Evolutionary conservation across 2,797 vertebrate genomes (phyloP).

Genomic region (Gastrophryne carolinensis): DNA sequence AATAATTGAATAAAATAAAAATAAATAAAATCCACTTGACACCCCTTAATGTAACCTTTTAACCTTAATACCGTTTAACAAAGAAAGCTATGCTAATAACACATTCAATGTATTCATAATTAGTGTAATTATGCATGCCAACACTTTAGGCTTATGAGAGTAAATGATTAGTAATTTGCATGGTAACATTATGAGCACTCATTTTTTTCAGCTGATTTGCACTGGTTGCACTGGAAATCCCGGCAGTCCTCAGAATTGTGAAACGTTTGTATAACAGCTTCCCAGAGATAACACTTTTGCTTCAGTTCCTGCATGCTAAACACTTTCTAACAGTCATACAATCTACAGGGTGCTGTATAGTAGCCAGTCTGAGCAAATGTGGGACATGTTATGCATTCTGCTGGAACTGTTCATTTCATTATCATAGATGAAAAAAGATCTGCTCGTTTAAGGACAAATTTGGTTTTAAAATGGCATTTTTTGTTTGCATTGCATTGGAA

Average conservation of each 20-base stretch:
- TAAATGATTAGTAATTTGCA: conserved; percentile 42
- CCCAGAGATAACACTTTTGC: background rate
- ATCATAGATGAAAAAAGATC: too few species aligned
- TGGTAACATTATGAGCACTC: conserved; percentile 23
- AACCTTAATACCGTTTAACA: conserved; percentile 10
- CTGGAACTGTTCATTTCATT: too few species aligned
- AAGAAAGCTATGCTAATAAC: conserved; percentile 12
- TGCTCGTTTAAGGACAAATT: too few species aligned
- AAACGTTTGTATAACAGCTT: background rate
- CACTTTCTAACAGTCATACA: background rate
- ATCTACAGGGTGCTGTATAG: background rate
- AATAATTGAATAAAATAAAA: background rate
- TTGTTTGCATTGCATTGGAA: too few species aligned
- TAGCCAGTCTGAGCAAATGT: background rate
- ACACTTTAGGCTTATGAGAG: conserved; percentile 37
- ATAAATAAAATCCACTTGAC: background rate
- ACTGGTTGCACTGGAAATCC: conserved; percentile 4
- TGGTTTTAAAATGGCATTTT: too few species aligned
- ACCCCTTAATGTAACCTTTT: background rate
- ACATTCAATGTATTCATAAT: conserved; percentile 29
- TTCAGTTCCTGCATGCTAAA: background rate
- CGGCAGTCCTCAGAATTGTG: background rate
- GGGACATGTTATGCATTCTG: too few species aligned
- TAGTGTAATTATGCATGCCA: conserved; percentile 41
- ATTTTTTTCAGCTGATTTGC: conserved; percentile 5